These are phyloP conservation scores for Magallana ariakensis DNA, from an alignment of 1,140 invertebrate species.

Conservation along the genomic window DNA sequence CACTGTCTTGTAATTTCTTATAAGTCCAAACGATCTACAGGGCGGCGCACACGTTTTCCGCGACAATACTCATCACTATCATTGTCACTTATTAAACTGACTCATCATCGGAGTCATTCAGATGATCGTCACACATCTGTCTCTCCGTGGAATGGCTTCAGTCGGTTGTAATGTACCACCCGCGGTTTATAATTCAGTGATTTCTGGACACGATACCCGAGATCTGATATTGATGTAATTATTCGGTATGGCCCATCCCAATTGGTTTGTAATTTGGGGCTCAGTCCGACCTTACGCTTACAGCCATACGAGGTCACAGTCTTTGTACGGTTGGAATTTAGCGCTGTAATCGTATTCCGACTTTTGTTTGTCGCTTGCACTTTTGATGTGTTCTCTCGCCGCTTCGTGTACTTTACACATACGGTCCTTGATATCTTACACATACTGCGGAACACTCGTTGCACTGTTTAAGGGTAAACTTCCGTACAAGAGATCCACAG, in stretches of 20 bases:
- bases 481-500: no score
- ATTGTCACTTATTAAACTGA: not conserved
- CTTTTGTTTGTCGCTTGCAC: not conserved
- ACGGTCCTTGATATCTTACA: no score
- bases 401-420: no score
- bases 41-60: no score
- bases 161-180: constrained; percentile 44
- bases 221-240: constrained; percentile 25
- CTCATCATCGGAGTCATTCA: not conserved
- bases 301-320: constrained; percentile 34
- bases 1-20: no score
- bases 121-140: not conserved
- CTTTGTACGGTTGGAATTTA: not conserved
- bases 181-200: not conserved
- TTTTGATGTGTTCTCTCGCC: constrained; percentile 14
- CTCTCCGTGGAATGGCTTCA: constrained; percentile 22
- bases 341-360: not conserved
- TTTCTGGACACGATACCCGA: constrained; percentile 43
- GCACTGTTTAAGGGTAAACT: no score
- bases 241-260: constrained; percentile 45
- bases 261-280: constrained; percentile 25
- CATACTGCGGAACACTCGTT: no score
- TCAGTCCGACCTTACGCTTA: constrained; percentile 4
- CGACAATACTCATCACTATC: no score
- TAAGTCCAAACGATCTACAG: no score